These are phyloP conservation scores for Cygnus olor DNA, from an alignment of 2,797 vertebrate species.

Conservation along the genomic window DNA sequence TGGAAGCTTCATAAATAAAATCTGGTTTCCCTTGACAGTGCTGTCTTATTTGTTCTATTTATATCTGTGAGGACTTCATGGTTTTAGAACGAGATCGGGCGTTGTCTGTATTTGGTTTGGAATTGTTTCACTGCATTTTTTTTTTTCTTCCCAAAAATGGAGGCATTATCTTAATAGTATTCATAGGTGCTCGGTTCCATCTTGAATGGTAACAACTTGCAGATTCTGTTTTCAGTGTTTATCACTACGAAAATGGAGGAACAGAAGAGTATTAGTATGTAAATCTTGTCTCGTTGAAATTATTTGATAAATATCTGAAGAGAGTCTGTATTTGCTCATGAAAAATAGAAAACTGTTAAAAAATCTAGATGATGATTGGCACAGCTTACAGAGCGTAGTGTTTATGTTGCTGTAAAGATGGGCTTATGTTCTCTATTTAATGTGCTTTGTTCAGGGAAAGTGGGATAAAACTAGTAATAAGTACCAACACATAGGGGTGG, in stretches of 20 bases:
- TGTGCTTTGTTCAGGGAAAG: background rate
- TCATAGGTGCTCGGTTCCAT: conserved; percentile 20
- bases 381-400: conserved; percentile 34
- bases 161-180: conserved; percentile 55
- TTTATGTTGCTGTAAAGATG: conserved; percentile 49
- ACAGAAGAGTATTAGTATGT: conserved; percentile 66
- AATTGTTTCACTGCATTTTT: conserved; percentile 1
- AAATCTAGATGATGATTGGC: conserved; percentile 55
- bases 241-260: background rate
- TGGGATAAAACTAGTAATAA: background rate
- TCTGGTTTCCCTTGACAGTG: background rate
- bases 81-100: background rate
- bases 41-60: background rate
- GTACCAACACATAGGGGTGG: background rate
- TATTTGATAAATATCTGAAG: conserved; percentile 76
- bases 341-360: conserved; percentile 72
- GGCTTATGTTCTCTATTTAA: conserved; percentile 45
- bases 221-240: conserved; percentile 4
- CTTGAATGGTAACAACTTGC: conserved; percentile 42
- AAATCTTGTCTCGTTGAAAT: conserved; percentile 57
- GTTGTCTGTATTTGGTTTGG: conserved; percentile 3
- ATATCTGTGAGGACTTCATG: background rate
- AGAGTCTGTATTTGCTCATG: conserved; percentile 68
- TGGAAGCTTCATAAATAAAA: conserved; percentile 30
- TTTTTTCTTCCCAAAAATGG: background rate